Percentiles rank a stretch among this genome's conserved stretches.
phyloP scores from a whole-genome alignment of 2,113 vertebrate genomes.

The Colius striatus region DNA sequence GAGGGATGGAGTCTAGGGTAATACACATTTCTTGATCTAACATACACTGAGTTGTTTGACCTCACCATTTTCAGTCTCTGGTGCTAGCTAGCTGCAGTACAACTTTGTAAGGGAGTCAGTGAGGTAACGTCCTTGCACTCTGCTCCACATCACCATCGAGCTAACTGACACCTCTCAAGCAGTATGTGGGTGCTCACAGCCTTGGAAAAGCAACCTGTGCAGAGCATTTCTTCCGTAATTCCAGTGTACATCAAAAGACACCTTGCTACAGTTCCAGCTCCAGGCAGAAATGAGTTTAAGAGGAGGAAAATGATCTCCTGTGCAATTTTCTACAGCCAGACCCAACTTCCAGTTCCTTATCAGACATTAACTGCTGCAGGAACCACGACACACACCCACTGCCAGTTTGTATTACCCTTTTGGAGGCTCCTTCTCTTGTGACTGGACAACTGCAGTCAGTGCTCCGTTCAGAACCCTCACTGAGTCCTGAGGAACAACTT shows the following conservation, averaged over 20 bases:
- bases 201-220: background rate
- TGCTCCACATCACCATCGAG: background rate
- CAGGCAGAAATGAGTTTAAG: background rate
- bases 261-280: background rate
- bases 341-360: background rate
- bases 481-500: background rate
- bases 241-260: background rate
- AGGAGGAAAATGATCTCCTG: background rate
- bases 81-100: background rate
- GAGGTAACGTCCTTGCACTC: background rate
- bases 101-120: background rate
- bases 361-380: background rate
- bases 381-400: background rate
- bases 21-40: background rate
- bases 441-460: background rate
- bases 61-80: background rate
- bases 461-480: background rate
- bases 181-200: background rate
- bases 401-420: background rate
- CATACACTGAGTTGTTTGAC: accelerated
- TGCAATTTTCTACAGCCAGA: background rate
- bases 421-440: background rate
- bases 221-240: background rate
- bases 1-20: background rate
- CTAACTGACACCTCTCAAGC: background rate